These are phyloP conservation scores for Alligator sinensis DNA, from an alignment of 2,113 vertebrate genomes.

Conservation along the genomic window DNA sequence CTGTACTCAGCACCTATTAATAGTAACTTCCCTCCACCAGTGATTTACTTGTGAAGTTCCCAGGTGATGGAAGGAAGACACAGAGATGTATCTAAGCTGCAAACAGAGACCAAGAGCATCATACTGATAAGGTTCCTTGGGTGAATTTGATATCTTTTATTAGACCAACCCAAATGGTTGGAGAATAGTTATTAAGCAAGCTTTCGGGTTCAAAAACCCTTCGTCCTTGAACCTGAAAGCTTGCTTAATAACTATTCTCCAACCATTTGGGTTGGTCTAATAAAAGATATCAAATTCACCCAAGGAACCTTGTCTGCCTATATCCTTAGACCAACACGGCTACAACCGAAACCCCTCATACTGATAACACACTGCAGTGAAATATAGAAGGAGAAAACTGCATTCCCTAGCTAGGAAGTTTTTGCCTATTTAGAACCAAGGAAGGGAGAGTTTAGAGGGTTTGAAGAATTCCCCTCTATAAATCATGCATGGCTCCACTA, in stretches of 20 bases:
- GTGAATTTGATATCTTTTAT: too few species aligned
- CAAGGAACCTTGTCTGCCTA: too few species aligned
- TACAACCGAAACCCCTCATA: too few species aligned
- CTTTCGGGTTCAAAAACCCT: too few species aligned
- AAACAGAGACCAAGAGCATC: neutral
- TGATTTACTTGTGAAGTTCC: neutral
- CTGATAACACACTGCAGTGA: neutral
- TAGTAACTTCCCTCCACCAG: neutral
- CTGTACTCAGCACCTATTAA: neutral
- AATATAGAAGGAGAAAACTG: constrained; percentile 6
- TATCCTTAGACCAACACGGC: too few species aligned
- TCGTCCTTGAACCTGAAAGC: too few species aligned
- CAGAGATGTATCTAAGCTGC: neutral
- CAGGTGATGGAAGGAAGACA: neutral
- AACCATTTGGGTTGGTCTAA: too few species aligned
- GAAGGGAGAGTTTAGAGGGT: neutral
- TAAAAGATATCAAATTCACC: too few species aligned
- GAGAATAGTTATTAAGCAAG: too few species aligned
- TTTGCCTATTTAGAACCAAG: neutral
- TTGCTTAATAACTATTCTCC: too few species aligned
- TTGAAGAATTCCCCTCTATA: neutral
- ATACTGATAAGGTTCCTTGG: too few species aligned
- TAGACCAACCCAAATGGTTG: too few species aligned
- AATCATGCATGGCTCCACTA: neutral
- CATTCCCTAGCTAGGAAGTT: neutral